Evolutionary conservation across 2,797 vertebrate genomes (phyloP).

Genomic region (Thripadectes ignobilis): DNA sequence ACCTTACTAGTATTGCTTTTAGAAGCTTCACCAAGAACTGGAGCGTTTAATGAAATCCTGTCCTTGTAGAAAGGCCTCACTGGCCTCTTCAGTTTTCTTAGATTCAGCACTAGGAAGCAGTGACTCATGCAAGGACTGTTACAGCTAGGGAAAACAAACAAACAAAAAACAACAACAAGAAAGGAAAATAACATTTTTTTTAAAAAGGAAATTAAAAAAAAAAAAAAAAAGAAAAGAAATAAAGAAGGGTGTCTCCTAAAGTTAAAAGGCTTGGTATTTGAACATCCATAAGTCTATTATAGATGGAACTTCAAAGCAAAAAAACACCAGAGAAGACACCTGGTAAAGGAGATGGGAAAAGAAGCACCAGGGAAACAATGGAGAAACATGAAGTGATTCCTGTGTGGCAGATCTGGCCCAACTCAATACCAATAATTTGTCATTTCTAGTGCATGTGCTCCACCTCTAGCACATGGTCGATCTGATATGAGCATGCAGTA

Average conservation of each 20-base stretch:
- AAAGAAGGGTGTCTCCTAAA: not conserved
- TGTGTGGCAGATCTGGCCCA: not conserved
- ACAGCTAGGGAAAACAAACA: not conserved
- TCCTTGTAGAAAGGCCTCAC: not conserved
- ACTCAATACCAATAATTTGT: not conserved
- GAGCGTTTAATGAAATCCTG: not conserved
- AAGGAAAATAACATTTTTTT: not conserved
- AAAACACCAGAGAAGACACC: not conserved
- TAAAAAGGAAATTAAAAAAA: not conserved
- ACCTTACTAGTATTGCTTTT: not conserved
- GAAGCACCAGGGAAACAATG: not conserved
- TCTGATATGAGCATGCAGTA: not conserved
- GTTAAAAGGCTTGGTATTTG: not conserved
- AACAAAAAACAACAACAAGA: not conserved
- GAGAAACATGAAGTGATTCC: not conserved
- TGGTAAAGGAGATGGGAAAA: not conserved
- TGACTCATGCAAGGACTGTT: not conserved
- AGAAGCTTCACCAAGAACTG: not conserved
- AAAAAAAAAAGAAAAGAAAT: not conserved
- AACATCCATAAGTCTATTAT: not conserved
- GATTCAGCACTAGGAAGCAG: not conserved
- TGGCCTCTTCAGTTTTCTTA: not conserved
- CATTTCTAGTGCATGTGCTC: rapidly evolving
- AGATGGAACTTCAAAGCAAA: not conserved
- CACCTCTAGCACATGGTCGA: not conserved